These are phyloP conservation scores for Apotomis betuletana DNA, from an alignment of 2,888 invertebrate genomes.

Conservation along the genomic window DNA sequence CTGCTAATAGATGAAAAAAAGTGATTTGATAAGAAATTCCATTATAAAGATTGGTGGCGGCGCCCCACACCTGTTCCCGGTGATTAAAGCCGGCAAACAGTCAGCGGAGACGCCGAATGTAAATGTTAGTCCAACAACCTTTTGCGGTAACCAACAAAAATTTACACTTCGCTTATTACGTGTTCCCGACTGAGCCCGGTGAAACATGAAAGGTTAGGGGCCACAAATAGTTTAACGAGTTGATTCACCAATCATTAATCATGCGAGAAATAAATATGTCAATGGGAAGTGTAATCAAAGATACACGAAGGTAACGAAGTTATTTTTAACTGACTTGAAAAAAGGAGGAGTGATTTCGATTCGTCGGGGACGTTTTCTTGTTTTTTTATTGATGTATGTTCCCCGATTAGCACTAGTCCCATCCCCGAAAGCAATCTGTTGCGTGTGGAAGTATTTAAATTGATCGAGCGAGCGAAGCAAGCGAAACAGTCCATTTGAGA, in stretches of 20 bases:
- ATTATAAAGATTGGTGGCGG: constrained; percentile 75
- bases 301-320: neutral
- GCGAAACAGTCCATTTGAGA: too few species aligned
- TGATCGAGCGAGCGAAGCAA: too few species aligned
- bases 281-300: neutral
- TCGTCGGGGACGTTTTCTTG: too few species aligned
- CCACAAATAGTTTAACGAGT: constrained; percentile 45
- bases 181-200: constrained; percentile 46
- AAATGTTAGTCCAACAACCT: constrained; percentile 75
- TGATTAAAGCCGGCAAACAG: constrained; percentile 78
- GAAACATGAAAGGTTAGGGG: constrained; percentile 50
- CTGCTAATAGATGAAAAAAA: constrained; percentile 56
- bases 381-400: too few species aligned
- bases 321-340: too few species aligned
- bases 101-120: constrained; percentile 64
- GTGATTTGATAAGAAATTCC: constrained; percentile 74
- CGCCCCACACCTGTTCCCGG: constrained; percentile 70
- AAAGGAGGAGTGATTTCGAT: too few species aligned
- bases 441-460: too few species aligned
- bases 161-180: constrained; percentile 63
- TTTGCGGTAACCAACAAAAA: constrained; percentile 70
- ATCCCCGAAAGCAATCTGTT: too few species aligned
- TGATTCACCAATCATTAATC: constrained; percentile 37
- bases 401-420: too few species aligned
- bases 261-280: constrained; percentile 21